phyloP scores from a whole-genome alignment of 2,797 vertebrate genomes.

The Anguilla marmorata region DNA sequence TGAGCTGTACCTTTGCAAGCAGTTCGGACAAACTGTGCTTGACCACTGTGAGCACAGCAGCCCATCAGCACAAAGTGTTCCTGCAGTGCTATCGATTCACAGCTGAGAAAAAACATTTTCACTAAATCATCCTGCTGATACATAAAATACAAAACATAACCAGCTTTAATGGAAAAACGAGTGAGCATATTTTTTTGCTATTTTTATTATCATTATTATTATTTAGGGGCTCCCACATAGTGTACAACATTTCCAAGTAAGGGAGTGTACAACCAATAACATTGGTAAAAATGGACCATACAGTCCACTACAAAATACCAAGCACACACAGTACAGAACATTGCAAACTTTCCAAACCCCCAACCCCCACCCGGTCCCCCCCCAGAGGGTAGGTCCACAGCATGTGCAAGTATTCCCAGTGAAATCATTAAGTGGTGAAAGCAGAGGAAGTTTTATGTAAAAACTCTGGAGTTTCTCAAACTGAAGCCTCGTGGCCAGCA shows the following conservation, averaged over 20 bases:
- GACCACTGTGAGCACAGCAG: background rate
- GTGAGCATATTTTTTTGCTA: background rate
- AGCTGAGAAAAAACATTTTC: background rate
- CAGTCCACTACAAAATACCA: background rate
- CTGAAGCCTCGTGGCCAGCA: conserved; percentile 35
- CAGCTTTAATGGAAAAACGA: background rate
- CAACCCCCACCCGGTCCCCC: background rate
- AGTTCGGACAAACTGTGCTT: background rate
- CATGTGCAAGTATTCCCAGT: background rate
- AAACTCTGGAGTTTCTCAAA: conserved; percentile 28
- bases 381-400: background rate
- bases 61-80: background rate
- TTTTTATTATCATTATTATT: background rate
- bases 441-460: conserved; percentile 35
- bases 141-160: background rate
- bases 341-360: background rate
- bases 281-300: background rate
- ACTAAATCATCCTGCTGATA: background rate
- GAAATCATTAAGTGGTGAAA: conserved; percentile 41
- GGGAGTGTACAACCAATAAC: background rate
- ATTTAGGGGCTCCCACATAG: background rate
- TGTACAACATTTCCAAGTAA: background rate
- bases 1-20: background rate
- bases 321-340: background rate
- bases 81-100: background rate